Conservation (phyloP, 2,888 invertebrate species). For the Oegoconia quadripuncta region DNA sequence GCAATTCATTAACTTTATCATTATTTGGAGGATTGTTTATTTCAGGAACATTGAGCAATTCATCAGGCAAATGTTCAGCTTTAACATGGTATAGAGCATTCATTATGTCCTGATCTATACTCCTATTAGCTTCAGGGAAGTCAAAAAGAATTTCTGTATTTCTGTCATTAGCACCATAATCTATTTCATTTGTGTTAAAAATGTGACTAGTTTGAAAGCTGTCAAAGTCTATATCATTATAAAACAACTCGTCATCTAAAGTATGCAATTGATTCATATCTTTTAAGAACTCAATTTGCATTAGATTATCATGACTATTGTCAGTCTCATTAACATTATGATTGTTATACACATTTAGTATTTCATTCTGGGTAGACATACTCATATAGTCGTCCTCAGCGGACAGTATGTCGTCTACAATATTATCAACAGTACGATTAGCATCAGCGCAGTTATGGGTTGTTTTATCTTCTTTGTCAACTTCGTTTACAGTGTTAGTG, state of each 20-base stretch:
- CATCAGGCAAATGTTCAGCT: slow-evolving; percentile 52
- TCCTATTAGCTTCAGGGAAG: slow-evolving; percentile 44
- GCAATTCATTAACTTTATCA: slow-evolving; percentile 20
- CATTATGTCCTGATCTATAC: slow-evolving; percentile 63
- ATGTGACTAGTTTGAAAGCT: slow-evolving; percentile 58
- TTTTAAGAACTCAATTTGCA: slow-evolving; percentile 66
- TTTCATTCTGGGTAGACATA: slow-evolving; percentile 48
- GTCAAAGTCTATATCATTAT: slow-evolving; percentile 67
- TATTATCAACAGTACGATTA: slow-evolving; percentile 57
- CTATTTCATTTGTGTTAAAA: slow-evolving; percentile 53
- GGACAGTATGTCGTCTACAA: slow-evolving; percentile 67
- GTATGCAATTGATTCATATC: slow-evolving; percentile 67
- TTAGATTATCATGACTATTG: slow-evolving; percentile 44
- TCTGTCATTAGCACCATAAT: slow-evolving; percentile 41
- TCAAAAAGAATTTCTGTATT: slow-evolving; percentile 56
- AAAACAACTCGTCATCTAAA: slow-evolving; percentile 63
- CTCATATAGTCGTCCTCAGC: slow-evolving; percentile 68
- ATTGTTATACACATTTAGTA: slow-evolving; percentile 41
- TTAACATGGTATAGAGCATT: slow-evolving; percentile 54
- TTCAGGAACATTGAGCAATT: slow-evolving; percentile 44
- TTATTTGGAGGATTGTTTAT: slow-evolving; percentile 25
- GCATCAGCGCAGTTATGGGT: slow-evolving; percentile 28
- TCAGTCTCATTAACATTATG: slow-evolving; percentile 35
- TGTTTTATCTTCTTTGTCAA: slow-evolving; percentile 33
- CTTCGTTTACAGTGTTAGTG: slow-evolving; percentile 30